Base-by-base conservation (phyloP, 2,888 invertebrate genomes). In the Ephialtes manifestator region DNA sequence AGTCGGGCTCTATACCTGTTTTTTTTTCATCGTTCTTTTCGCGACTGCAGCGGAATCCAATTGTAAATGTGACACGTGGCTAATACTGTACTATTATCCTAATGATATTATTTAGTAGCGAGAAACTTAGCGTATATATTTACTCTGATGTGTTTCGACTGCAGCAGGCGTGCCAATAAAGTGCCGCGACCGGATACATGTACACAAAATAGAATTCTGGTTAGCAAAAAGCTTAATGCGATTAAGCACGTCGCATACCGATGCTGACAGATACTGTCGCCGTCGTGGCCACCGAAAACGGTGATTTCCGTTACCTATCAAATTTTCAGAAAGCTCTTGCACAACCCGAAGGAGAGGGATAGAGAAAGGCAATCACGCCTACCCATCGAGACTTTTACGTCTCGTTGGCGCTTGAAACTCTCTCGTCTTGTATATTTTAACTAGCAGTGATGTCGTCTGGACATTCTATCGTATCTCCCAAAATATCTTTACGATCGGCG, bases 401-500 rank as follows among this genome's bases (percentile, higher is more conserved):
- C 81, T 53, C 63, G 51, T 31, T 71, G 68, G 46, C 39, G 60
- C 48, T 24, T 39, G 20, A 51, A 43, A 63, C 55, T 80, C 65
- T 55, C 81, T 18, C 31, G 60, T 72, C 11, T 43, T 72, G 15
- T 39, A 46, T 76, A 76, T 70, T 55, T 46, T 20, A 65, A 71
- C 63, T 53, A 11, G 76, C 76, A 76, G 53, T 81, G 24, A 82
- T 71, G 35, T 77, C 71, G 71, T 82, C 82, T 58, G 71, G 72
- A 77, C 68, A 20, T 46, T 71, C 46, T 67, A 65, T 55, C 71
- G 11, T 35, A 63, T 71, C 15, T 28, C 53, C 77, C 65, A 53
- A 82, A 82, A 77, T 77, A 82, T 65, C 76, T 82, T 82, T 82
- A 82, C 82, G 82, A 82, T 82, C 71, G 35, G 39, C 48, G 72